Evolutionary conservation across 1,140 invertebrate genomes (phyloP).

Genomic region (Grapholita molesta): DNA sequence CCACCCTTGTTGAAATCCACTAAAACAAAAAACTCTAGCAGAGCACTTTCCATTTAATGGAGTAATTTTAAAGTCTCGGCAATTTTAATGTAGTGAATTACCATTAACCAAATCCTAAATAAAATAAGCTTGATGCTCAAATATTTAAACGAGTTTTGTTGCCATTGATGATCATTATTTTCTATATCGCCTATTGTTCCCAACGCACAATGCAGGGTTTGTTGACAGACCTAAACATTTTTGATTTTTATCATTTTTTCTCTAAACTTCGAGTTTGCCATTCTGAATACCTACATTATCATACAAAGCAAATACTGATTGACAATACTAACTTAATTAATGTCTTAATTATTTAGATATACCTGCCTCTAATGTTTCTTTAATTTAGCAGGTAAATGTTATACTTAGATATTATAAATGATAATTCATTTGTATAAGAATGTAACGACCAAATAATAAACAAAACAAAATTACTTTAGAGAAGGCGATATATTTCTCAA

Average conservation of each 20-base stretch:
- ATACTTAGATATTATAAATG: too few relatives aligned
- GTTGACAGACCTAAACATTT: slow-evolving; percentile 26
- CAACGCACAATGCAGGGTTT: slow-evolving; percentile 40
- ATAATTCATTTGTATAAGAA: too few relatives aligned
- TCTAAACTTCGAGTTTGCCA: slow-evolving; percentile 16
- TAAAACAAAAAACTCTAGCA: slow-evolving; percentile 3
- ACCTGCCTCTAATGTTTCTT: too few relatives aligned
- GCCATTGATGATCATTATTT: slow-evolving; percentile 49
- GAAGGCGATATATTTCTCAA: too few relatives aligned
- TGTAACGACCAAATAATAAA: too few relatives aligned
- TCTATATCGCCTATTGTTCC: slow-evolving; percentile 57
- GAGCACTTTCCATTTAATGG: slow-evolving; percentile 9
- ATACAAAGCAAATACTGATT: slow-evolving; percentile 16
- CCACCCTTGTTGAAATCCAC: slow-evolving; percentile 28
- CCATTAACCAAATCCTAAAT: neutral
- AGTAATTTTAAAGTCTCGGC: neutral
- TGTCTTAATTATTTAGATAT: neutral
- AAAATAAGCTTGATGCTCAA: slow-evolving; percentile 1
- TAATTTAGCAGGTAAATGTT: too few relatives aligned
- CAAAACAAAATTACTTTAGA: too few relatives aligned
- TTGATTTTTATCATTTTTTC: slow-evolving; percentile 33
- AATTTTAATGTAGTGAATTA: neutral
- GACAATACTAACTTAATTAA: neutral
- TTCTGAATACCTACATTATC: slow-evolving; percentile 27
- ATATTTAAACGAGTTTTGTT: slow-evolving; percentile 30